These are phyloP conservation scores for Blennius ocellaris DNA, from an alignment of 2,113 vertebrate species.

Conservation along the genomic window DNA sequence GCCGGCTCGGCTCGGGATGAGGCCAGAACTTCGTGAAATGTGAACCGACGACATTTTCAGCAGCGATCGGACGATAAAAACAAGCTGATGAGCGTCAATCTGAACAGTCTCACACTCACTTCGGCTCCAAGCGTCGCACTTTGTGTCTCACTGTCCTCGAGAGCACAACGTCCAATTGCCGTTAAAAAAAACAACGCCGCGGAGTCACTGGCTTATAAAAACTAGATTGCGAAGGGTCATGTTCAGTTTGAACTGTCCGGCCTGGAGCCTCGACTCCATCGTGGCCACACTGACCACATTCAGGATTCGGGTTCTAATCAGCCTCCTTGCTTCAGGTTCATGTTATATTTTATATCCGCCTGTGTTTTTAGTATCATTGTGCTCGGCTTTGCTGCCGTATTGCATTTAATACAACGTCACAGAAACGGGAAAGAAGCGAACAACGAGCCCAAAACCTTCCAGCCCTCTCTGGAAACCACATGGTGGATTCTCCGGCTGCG, in stretches of 20 bases:
- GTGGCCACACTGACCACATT: slow-evolving; percentile 16
- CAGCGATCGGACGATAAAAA: slow-evolving; percentile 7
- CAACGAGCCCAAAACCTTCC: too few relatives aligned
- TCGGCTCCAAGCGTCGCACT: too few relatives aligned
- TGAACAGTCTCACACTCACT: too few relatives aligned
- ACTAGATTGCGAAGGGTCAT: too few relatives aligned
- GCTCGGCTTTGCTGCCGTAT: slow-evolving; percentile 9
- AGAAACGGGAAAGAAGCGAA: neutral
- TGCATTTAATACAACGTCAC: slow-evolving; percentile 11
- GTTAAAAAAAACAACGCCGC: too few relatives aligned
- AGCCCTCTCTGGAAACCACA: too few relatives aligned
- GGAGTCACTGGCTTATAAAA: too few relatives aligned
- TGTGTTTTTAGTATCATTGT: slow-evolving; percentile 23
- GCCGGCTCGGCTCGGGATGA: slow-evolving; percentile 21
- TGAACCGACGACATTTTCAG: slow-evolving; percentile 18
- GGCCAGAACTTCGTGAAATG: slow-evolving; percentile 10
- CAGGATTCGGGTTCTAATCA: neutral
- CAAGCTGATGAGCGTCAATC: too few relatives aligned
- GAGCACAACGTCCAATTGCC: too few relatives aligned
- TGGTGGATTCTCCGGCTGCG: neutral
- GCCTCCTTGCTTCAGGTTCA: neutral
- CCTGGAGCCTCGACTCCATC: slow-evolving; percentile 16
- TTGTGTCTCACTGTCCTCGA: too few relatives aligned
- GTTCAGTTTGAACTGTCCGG: too few relatives aligned
- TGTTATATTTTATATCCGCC: slow-evolving; percentile 27